Base-by-base conservation (phyloP, 2,113 vertebrate species). In the Otus sunia region DNA sequence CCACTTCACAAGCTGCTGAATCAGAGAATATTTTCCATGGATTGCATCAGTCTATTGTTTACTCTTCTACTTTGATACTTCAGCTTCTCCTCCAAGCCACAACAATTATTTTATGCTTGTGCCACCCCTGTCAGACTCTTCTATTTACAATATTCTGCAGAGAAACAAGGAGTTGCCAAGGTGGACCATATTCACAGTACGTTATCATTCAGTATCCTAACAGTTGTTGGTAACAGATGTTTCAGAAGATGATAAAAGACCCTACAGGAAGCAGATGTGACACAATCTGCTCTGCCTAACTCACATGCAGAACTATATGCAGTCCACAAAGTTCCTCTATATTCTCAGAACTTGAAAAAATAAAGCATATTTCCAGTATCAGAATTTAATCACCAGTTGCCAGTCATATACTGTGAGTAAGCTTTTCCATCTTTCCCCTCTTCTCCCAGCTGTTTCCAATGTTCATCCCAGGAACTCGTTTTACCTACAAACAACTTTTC, bases 201-300 rank as follows among this genome's bases (percentile, higher is more conserved):
- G 36, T n/a, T 81, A 43, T 32, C 27, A 76, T 45, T 71, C 80
- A 50, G 30, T 56, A 92, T 16, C 63, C 55, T 23, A 85, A 74
- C 50, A 94, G 89, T 67, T 85, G 71, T 63, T 85, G 56, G 45
- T 25, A 69, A 45, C 91, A 88, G 84, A 86, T 90, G 81, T 82
- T 94, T 88, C 62, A 79, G 66, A 79, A 75, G 53, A 82, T 85
- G 45, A 90, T 69, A 73, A 79, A 96, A 78, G 63, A 94, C 73
- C n/a, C 66, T 69, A 62, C 37, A 90, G 77, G 26, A 86, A 84
- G 84, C 69, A 96, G 73, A 90, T 74, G 81, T 83, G 66, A 87
- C 86, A 78, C 80, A 92, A 94, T 91, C 95, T 95, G 88, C 80
- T 91, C 9, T 88, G 62, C 85, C 67, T 66, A 85, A 66, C 80